Conservation (phyloP, 1,140 invertebrate species). For the Drosophila aff. region DNA sequence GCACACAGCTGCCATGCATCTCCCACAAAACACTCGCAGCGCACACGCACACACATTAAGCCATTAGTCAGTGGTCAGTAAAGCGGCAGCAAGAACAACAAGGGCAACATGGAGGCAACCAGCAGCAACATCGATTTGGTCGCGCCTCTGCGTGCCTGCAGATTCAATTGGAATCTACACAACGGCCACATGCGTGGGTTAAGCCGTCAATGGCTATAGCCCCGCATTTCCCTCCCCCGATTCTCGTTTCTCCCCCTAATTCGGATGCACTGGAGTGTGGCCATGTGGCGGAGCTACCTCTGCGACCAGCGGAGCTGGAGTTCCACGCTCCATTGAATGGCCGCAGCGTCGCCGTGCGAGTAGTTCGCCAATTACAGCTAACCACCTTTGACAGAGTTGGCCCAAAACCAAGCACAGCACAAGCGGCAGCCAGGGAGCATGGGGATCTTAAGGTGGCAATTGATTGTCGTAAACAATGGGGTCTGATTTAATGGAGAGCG, state of each 20-base stretch:
- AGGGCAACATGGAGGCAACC: conserved; percentile 28
- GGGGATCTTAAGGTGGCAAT: conserved; percentile 66
- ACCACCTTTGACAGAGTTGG: conserved; percentile 39
- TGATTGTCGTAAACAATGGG: conserved; percentile 70
- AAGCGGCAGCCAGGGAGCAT: conserved; percentile 6
- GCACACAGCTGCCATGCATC: conserved; percentile 55
- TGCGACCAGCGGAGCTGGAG: conserved; percentile 5
- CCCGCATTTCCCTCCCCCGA: background rate
- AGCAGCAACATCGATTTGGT: conserved; percentile 41
- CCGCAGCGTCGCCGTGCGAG: conserved; percentile 55
- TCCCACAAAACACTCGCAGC: conserved; percentile 24
- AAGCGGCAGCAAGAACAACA: conserved; percentile 28
- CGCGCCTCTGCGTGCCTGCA: conserved; percentile 38
- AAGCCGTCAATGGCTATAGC: conserved; percentile 47
- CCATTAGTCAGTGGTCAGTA: conserved; percentile 66
- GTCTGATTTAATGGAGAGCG: conserved; percentile 61
- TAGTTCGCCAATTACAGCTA: conserved; percentile 73
- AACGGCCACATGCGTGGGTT: conserved; percentile 71
- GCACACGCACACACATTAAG: conserved; percentile 37
- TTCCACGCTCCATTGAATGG: conserved; percentile 64
- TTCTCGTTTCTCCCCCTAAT: background rate
- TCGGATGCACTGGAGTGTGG: conserved; percentile 60
- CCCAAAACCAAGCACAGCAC: conserved; percentile 8
- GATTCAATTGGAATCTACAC: conserved; percentile 73
- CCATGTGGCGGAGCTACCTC: conserved; percentile 16